Evolutionary conservation across 2,113 vertebrate species (phyloP).

Genomic region (Catharus minimus): DNA sequence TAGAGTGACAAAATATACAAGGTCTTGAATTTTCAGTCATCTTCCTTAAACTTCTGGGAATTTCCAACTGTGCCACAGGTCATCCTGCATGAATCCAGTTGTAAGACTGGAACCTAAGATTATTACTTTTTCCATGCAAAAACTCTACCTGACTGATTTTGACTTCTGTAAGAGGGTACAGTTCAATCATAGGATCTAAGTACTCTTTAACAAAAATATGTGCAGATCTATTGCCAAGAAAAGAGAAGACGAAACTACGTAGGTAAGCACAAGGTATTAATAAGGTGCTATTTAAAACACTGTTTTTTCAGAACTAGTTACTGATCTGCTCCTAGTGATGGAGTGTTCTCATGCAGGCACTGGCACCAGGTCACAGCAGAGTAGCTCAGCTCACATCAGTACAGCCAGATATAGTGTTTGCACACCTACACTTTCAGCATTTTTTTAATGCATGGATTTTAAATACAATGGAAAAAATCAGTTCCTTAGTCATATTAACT

Average conservation of each 20-base stretch:
- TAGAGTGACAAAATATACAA: neutral
- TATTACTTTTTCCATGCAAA: neutral
- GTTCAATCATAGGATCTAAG: neutral
- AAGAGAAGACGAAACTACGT: neutral
- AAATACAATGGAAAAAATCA: neutral
- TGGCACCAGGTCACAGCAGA: neutral
- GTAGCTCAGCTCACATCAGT: neutral
- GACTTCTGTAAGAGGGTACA: neutral
- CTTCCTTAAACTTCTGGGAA: neutral
- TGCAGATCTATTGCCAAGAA: neutral
- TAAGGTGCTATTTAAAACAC: neutral
- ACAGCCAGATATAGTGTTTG: neutral
- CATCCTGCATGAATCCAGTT: neutral
- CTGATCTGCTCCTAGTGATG: neutral
- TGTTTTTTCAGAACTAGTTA: neutral
- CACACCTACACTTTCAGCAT: neutral
- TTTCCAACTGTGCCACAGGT: neutral
- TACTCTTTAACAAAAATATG: neutral
- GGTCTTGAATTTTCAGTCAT: neutral
- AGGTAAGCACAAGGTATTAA: neutral
- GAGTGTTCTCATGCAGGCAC: neutral
- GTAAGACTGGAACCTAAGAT: neutral
- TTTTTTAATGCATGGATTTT: neutral
- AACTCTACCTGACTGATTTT: neutral
- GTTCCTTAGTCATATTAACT: neutral